These are phyloP conservation scores for Nannoperca australis DNA, from an alignment of 2,797 vertebrate genomes.

Conservation along the genomic window DNA sequence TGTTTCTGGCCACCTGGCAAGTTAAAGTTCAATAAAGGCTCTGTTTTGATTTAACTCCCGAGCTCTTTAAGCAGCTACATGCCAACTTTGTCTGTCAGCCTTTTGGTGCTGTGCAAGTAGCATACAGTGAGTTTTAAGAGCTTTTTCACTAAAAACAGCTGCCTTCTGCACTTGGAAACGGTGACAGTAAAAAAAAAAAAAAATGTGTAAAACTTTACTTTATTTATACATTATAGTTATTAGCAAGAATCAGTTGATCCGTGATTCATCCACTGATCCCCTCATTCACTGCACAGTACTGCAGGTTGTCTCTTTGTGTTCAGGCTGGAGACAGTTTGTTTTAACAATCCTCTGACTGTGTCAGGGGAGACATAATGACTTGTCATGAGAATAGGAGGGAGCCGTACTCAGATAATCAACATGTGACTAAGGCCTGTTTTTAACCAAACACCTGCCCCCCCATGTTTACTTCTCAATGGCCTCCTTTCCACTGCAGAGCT, in stretches of 20 bases:
- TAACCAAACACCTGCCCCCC: constrained; percentile 45
- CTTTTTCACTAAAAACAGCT: background rate
- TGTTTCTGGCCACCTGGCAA: background rate
- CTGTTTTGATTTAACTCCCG: background rate
- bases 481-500: constrained; percentile 21
- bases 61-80: background rate
- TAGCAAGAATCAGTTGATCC: background rate
- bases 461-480: constrained; percentile 17
- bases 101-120: background rate
- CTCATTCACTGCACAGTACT: background rate
- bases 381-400: constrained; percentile 59
- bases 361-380: constrained; percentile 52
- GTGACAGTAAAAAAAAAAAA: background rate
- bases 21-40: background rate
- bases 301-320: background rate
- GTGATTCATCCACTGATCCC: background rate
- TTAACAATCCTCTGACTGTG: constrained; percentile 14
- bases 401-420: constrained; percentile 64
- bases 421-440: constrained; percentile 65
- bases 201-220: too few species aligned
- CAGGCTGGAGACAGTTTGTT: constrained; percentile 8
- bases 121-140: background rate
- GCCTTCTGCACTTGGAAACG: background rate
- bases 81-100: background rate
- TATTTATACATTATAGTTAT: background rate